Base-by-base conservation (phyloP, 2,797 vertebrate genomes). In the Ateles fusciceps region DNA sequence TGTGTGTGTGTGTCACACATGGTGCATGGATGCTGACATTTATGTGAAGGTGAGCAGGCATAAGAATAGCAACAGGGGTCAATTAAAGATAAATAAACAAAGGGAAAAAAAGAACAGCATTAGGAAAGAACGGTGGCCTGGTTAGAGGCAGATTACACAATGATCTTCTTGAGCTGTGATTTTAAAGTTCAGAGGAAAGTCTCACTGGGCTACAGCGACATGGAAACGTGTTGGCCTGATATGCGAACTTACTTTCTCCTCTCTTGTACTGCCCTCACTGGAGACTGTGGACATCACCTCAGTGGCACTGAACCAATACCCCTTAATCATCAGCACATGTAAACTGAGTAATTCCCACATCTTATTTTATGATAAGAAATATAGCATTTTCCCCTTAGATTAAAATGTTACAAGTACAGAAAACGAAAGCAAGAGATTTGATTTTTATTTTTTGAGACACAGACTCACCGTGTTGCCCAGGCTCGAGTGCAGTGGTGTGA, bases 221-320 rank as follows among this genome's bases (percentile, higher is more conserved):
- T 0, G n/a, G 33, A 59, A 4, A 10, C 9, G 5, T 9, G 8
- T 21, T 22, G 3, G 7, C 36, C 75, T 24, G 22, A 26, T 0
- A 3, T 1, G 7, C 21, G 42, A 2, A 3, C 36, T 48, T n/a
- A 0, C 7, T 28, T 46, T 11, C 33, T 68, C 48, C 5, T 19
- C 52, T 52, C 48, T 12, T 15, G 1, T n/a, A 2, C 1, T 14
- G 30, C 15, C 42, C 39, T 68, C 14, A 0, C 81, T 17, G 30
- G 84, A 89, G 46, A 42, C 78, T 11, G 10, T 9, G 15, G 14
- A 9, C 50, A 13, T 9, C 24, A 52, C 7, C 72, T 57, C 2
- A 0, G 15, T 0, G 15, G n/a, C 57, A 13, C 22, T 1, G 30
- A 17, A 17, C 28, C 30, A 33, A 24, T 48, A 46, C 30, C 50